A percentile compares a stretch with the other conserved stretches of the same genome.
Conservation (phyloP, 2,113 vertebrate genomes). For the Chaetura pelagica region DNA sequence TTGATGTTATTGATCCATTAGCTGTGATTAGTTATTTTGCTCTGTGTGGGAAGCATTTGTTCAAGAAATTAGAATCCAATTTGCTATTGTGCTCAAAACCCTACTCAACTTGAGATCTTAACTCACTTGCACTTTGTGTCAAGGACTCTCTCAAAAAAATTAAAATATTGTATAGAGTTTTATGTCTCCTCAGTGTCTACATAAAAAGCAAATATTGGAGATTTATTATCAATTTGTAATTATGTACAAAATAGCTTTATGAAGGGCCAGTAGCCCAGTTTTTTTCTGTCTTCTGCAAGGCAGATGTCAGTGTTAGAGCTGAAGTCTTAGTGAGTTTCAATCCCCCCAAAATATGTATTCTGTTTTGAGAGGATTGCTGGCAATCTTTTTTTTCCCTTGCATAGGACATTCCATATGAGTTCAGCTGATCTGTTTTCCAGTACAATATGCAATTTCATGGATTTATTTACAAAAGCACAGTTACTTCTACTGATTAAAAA, state of each 20-base stretch:
- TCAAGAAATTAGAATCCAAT: background rate
- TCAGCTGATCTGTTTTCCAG: background rate
- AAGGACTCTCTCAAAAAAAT: background rate
- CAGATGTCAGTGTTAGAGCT: background rate
- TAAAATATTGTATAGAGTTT: background rate
- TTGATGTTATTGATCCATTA: background rate
- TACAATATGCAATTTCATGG: background rate
- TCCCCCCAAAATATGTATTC: no score
- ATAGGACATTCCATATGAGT: background rate
- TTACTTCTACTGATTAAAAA: background rate
- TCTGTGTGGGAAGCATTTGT: background rate
- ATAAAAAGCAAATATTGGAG: background rate
- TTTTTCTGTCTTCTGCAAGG: no score
- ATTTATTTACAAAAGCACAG: background rate
- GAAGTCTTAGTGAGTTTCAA: background rate
- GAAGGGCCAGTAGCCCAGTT: no score
- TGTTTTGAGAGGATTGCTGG: background rate
- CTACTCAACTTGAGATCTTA: background rate
- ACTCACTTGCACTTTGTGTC: background rate
- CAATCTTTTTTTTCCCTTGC: background rate
- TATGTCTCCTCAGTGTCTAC: background rate
- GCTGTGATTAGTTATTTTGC: background rate
- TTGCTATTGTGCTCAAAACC: background rate
- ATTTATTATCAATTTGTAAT: no score
- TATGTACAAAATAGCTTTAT: no score